phyloP scores from a whole-genome alignment of 2,888 invertebrate species.

The Dyspetes luteomarginatus region DNA sequence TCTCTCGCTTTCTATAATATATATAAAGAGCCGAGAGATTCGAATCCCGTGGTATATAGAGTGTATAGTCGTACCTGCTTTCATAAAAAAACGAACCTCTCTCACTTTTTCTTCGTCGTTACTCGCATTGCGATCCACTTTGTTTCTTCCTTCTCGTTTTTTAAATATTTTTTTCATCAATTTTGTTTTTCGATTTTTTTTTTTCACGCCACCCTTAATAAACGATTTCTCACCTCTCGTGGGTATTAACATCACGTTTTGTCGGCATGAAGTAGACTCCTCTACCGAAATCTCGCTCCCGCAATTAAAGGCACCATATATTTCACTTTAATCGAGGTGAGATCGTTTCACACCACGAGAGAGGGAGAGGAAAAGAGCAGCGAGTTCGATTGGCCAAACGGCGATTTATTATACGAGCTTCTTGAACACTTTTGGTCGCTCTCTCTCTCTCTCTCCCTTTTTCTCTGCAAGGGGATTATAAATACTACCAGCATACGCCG shows the following conservation, averaged over 20 bases:
- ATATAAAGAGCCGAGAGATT: too few relatives aligned
- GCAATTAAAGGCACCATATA: constrained; percentile 81
- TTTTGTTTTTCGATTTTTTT: constrained; percentile 43
- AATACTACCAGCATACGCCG: constrained; percentile 21
- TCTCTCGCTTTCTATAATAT: too few relatives aligned
- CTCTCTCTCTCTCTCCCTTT: constrained; percentile 36
- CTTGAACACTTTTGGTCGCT: constrained; percentile 47
- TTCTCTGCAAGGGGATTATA: constrained; percentile 28
- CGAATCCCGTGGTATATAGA: too few relatives aligned
- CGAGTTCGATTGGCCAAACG: constrained; percentile 67
- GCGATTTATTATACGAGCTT: constrained; percentile 75
- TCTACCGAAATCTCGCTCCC: constrained; percentile 68
- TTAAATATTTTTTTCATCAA: constrained; percentile 53
- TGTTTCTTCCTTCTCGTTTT: constrained; percentile 21
- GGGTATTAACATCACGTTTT: constrained; percentile 30
- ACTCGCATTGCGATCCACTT: constrained; percentile 19
- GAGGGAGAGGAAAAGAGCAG: constrained; percentile 3
- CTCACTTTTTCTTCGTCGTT: not conserved
- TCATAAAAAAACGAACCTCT: constrained; percentile 1
- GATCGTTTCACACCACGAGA: constrained; percentile 67
- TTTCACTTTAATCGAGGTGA: constrained; percentile 80
- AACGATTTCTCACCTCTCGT: constrained; percentile 62
- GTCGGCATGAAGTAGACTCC: constrained; percentile 6
- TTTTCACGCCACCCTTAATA: constrained; percentile 32
- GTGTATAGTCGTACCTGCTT: constrained; percentile 9